Evolutionary conservation across 2,797 vertebrate genomes (phyloP), one percentile per base, ranked within the genome.

Genomic region (Potorous gilbertii): DNA sequence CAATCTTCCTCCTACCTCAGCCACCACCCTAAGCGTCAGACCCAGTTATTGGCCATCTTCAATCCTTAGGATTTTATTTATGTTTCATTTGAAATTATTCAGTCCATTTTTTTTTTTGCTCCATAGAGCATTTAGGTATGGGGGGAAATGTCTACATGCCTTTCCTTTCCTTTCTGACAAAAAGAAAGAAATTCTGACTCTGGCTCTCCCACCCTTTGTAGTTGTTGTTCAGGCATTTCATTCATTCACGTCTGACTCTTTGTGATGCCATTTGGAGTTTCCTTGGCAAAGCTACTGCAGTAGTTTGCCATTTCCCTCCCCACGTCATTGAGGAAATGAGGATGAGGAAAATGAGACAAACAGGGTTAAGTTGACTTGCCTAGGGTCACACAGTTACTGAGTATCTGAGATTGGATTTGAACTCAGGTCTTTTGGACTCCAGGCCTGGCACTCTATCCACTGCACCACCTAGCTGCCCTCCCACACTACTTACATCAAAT

Each of bases 401-500:
- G 28, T 59, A 11, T 29, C 57, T 59, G 57, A 59, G 57, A 9
- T 8, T 59, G 57, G 28, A 29, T 29, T 59, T 59, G 57, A 29
- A 59, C 57, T 59, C 57, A 59, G 57, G 57, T 59, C 28, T 59
- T 59, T 59, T 28, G 11, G 10, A 59, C 28, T 57, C 56, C 56
- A 57, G 55, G 21, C 4, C 4, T 24, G 55, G 18, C 18, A 56
- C 16, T 9, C 56, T 56, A n/a, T n/a, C n/a, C n/a, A 56, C 56
- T 56, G 8, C 9, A 11, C 21, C 10, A 29, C 8, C 57, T 2
- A 59, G 28, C 28, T 59, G 66, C 13, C 54, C 16, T 56, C 55
- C 74, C 90, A 95, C 89, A 96, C 92, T 31, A 95, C 0, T 9
- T 92, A 87, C 21, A 94, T 96, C 94, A 96, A 29, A 91, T 54